A percentile compares a stretch with the other conserved stretches of the same genome.
phyloP scores from a whole-genome alignment of 2,113 vertebrate genomes.

The Drymodes brunneopygia region DNA sequence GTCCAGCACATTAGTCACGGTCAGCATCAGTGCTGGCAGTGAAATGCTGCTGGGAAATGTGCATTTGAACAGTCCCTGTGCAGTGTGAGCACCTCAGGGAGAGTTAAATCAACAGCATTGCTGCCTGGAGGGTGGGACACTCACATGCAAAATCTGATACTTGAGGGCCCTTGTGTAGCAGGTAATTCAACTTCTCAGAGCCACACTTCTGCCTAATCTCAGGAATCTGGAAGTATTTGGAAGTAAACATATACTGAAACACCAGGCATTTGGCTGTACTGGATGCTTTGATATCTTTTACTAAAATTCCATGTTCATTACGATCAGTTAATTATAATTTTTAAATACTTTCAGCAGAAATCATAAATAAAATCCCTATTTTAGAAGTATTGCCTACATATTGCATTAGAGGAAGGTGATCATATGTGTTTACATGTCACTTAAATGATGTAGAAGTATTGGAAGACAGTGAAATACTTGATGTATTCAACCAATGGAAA shows the following conservation, averaged over 20 bases:
- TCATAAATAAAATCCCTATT: neutral
- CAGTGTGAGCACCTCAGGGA: neutral
- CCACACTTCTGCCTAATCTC: neutral
- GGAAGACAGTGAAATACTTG: neutral
- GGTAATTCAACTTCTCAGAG: neutral
- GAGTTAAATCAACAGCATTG: neutral
- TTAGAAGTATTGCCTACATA: neutral
- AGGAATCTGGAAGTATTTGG: neutral
- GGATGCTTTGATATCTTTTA: neutral
- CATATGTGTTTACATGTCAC: neutral
- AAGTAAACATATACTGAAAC: neutral
- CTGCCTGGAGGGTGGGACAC: neutral
- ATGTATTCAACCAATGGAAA: neutral
- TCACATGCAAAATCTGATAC: neutral
- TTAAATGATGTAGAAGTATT: neutral
- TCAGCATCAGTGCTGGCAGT: neutral
- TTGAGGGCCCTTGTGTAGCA: neutral
- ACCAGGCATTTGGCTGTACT: neutral
- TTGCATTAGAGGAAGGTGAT: neutral
- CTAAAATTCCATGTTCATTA: neutral
- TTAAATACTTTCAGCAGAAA: neutral
- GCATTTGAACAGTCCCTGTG: neutral
- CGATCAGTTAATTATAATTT: neutral
- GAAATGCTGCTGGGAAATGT: neutral
- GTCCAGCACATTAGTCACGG: neutral